Evolutionary conservation across 2,888 invertebrate genomes (phyloP).

Genomic region (Acronicta leporina): DNA sequence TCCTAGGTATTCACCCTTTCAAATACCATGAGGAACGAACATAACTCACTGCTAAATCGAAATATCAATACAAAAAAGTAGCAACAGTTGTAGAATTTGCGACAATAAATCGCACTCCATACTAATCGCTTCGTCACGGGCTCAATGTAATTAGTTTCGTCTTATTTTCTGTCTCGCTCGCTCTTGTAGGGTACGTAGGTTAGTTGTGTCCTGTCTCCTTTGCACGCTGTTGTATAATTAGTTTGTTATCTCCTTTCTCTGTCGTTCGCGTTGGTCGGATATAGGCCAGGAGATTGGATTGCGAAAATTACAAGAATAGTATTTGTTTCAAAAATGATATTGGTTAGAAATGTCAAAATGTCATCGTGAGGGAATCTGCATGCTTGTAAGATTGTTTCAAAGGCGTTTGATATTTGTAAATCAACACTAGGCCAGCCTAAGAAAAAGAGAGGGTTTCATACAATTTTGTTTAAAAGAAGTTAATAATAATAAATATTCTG

Average conservation of each 20-base stretch:
- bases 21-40: constrained; percentile 11
- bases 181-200: constrained; percentile 6
- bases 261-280: constrained; percentile 34
- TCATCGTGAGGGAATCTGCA: too few relatives aligned
- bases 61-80: constrained; percentile 25
- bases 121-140: constrained; percentile 49
- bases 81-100: constrained; percentile 42
- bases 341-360: too few relatives aligned
- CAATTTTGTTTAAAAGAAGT: too few relatives aligned
- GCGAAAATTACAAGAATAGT: constrained; percentile 33
- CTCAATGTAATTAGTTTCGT: constrained; percentile 45
- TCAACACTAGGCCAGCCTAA: too few relatives aligned
- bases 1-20: too few relatives aligned
- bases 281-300: constrained; percentile 54
- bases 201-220: constrained; percentile 4
- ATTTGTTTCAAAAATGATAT: neutral
- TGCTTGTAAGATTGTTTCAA: too few relatives aligned
- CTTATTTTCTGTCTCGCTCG: constrained; percentile 15
- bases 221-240: constrained; percentile 32
- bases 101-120: constrained; percentile 51
- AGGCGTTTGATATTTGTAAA: too few relatives aligned
- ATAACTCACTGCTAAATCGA: constrained; percentile 25
- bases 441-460: too few relatives aligned
- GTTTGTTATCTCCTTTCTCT: constrained; percentile 54
- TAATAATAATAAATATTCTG: too few relatives aligned